A percentile compares a stretch with the other conserved stretches of the same genome.
Conservation (phyloP, 2,888 invertebrate species). For the Agrilus cyanescens region DNA sequence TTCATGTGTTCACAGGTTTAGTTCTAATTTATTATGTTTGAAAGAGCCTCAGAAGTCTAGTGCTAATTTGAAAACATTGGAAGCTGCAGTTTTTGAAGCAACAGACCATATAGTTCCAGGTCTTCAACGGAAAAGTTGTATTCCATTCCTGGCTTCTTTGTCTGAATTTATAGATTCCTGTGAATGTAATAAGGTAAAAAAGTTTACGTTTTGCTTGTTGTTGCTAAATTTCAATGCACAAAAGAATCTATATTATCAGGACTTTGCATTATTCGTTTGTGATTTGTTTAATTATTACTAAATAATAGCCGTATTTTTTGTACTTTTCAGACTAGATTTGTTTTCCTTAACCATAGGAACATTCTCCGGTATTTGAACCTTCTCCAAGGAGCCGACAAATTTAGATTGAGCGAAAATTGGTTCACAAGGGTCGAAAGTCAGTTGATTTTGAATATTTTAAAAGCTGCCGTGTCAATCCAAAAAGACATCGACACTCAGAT, state of each 20-base stretch:
- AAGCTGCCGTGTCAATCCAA: conserved; percentile 29
- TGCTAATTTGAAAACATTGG: conserved; percentile 36
- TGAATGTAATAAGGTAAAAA: too few relatives aligned
- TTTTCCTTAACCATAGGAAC: conserved; percentile 33
- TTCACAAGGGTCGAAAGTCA: conserved; percentile 51
- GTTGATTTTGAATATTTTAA: conserved; percentile 41
- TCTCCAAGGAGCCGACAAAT: conserved; percentile 26
- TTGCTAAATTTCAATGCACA: too few relatives aligned
- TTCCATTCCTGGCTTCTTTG: conserved; percentile 35
- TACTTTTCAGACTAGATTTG: conserved; percentile 28
- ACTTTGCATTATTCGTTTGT: too few relatives aligned
- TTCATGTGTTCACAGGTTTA: conserved; percentile 26
- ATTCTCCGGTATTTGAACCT: conserved; percentile 35
- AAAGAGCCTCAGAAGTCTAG: conserved; percentile 30
- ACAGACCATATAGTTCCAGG: conserved; percentile 38
- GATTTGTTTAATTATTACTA: not conserved
- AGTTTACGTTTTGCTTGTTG: too few relatives aligned
- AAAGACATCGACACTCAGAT: conserved; percentile 38
- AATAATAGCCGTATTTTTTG: conserved; percentile 2
- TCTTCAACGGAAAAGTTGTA: conserved; percentile 34
- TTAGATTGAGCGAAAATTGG: conserved; percentile 44
- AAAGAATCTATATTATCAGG: too few relatives aligned
- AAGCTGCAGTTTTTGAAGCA: conserved; percentile 35
- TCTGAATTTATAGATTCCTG: conserved; percentile 18
- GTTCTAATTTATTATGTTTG: conserved; percentile 39